Evolutionary conservation across 1,140 invertebrate species (phyloP), one percentile per base, ranked within the genome.

Genomic region (Ceratosolen solmsi): DNA sequence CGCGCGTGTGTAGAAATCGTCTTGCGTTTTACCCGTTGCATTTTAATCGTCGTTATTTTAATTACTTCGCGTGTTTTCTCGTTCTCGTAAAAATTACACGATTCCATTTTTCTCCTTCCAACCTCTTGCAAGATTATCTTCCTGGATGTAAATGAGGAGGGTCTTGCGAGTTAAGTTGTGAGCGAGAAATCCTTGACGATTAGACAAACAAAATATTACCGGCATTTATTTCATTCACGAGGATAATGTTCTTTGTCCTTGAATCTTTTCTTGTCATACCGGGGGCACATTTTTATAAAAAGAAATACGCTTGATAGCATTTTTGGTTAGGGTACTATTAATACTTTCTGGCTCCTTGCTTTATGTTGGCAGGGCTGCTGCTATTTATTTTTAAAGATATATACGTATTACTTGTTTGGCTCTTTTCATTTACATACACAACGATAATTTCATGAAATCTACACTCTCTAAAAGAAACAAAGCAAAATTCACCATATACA

Each of bases 131-230:
- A 60, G n/a, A 38, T 65, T 58, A 41, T 51, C 54, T 5, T 51
- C 41, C 0, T 30, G 27, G 38, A 77, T 65, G 60, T 77, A 77
- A 33, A 63, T 46, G 36, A 51, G 36, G 17, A 22, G 65, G 60
- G 11, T 56, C 27, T 33, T 63, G 11, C 27, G 7, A 33, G 1
- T 27, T 33, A 63, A 20, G 13, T 9, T 41, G 22, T 11, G 36
- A 41, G 65, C 8, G 33, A 49, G 38, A 49, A 80, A 63, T 36
- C 71, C 71, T 54, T 15, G 36, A 27, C 71, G 79, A 80, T 80
- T 80, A 74, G 38, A 30, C 56, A 54, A 74, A 80, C 79, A 74
- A 74, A 74, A 56, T 74, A 60, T 30, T 36, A 38, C 46, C 15
- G 51, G 25, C 51, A 25, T 71, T 56, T 70, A 20, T 79, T 72